Evolutionary conservation across 1,140 invertebrate species (phyloP).

Genomic region (Anoplophora glabripennis): DNA sequence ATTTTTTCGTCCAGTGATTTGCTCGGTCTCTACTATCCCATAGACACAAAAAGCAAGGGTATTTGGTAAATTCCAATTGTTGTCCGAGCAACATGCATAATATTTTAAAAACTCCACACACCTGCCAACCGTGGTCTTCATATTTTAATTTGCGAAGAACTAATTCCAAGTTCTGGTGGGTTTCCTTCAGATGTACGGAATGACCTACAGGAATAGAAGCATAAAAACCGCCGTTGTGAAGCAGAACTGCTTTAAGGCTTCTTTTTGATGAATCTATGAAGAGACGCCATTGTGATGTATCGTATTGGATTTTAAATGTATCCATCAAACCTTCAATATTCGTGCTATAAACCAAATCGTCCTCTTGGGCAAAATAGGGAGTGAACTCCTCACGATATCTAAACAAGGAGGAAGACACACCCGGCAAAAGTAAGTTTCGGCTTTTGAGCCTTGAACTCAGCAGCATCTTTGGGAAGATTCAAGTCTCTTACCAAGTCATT

Average conservation of each 20-base stretch:
- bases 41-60: not conserved
- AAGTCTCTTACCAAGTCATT: slow-evolving; percentile 35
- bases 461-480: not conserved
- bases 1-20: not conserved
- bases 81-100: not conserved
- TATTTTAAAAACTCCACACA: slow-evolving; percentile 1
- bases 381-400: not conserved
- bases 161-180: not conserved
- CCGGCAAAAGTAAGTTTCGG: slow-evolving; percentile 1
- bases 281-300: not conserved
- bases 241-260: too few relatives aligned
- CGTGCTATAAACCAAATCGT: slow-evolving; percentile 11
- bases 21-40: not conserved
- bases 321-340: slow-evolving; percentile 9
- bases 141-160: not conserved
- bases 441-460: slow-evolving; percentile 5
- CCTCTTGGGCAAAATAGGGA: not conserved
- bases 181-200: slow-evolving; percentile 3
- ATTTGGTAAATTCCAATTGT: too few relatives aligned
- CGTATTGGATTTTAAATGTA: slow-evolving; percentile 3
- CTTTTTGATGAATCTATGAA: too few relatives aligned
- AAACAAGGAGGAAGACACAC: not conserved
- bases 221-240: too few relatives aligned
- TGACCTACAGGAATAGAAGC: not conserved
- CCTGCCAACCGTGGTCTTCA: slow-evolving; percentile 6